Conservation (phyloP, 2,888 invertebrate species). For the Yponomeuta sedellus region DNA sequence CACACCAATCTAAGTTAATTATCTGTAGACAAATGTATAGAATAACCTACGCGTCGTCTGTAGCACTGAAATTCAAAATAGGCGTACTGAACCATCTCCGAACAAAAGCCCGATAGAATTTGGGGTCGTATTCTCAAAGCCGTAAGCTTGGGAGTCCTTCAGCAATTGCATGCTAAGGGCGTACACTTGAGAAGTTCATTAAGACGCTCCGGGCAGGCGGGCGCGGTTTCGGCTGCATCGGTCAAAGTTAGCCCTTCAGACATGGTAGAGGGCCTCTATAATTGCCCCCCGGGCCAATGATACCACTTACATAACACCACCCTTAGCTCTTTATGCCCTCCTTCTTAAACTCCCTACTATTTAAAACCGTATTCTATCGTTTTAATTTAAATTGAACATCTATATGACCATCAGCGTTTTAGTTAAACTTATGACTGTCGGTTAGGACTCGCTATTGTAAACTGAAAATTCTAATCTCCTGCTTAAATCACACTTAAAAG, state of each 20-base stretch:
- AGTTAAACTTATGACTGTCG: too few species aligned
- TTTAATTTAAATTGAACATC: too few species aligned
- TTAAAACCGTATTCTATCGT: too few species aligned
- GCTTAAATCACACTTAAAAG: too few species aligned
- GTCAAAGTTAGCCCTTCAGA: slow-evolving; percentile 52
- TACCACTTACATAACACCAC: slow-evolving; percentile 21
- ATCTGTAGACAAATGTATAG: too few species aligned
- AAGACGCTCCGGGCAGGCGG: slow-evolving; percentile 38
- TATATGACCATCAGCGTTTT: too few species aligned
- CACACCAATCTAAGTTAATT: too few species aligned
- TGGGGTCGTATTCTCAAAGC: not conserved
- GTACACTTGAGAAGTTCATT: slow-evolving; percentile 61
- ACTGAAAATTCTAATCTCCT: too few species aligned
- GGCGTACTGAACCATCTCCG: not conserved
- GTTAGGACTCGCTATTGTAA: too few species aligned
- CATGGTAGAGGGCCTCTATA: slow-evolving; percentile 46
- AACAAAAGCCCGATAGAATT: not conserved
- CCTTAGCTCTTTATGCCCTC: not conserved
- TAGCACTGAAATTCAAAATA: not conserved
- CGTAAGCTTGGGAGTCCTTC: slow-evolving; percentile 36
- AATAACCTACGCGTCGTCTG: not conserved
- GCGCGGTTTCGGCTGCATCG: slow-evolving; percentile 48
- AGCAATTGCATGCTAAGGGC: slow-evolving; percentile 24
- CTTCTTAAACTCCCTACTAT: too few species aligned
- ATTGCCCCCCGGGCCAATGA: slow-evolving; percentile 38